These are phyloP conservation scores for Tortrix viridana DNA, from an alignment of 2,888 invertebrate genomes.

Conservation along the genomic window DNA sequence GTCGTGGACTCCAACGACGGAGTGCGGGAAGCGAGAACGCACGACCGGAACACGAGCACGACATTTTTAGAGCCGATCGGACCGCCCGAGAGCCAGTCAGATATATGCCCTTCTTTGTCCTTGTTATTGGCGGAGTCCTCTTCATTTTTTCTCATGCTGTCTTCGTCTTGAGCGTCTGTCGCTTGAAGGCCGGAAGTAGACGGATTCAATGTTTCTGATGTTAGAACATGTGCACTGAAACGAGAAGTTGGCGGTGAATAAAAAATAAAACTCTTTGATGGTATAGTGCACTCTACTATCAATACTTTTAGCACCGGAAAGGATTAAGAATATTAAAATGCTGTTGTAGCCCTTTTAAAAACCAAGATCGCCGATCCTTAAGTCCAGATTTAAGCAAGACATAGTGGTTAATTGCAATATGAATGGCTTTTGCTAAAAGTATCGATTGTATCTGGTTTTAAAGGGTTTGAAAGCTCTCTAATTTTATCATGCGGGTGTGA, in stretches of 20 bases:
- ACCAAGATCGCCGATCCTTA: no score
- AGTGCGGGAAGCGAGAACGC: slow-evolving; percentile 81
- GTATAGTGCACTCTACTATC: neutral
- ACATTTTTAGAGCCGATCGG: slow-evolving; percentile 86
- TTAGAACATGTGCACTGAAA: slow-evolving; percentile 79
- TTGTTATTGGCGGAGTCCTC: slow-evolving; percentile 59
- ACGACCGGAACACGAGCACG: slow-evolving; percentile 87
- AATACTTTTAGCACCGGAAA: neutral
- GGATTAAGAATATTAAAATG: neutral
- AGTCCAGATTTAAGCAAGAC: no score
- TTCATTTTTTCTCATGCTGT: slow-evolving; percentile 76
- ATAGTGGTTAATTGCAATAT: no score
- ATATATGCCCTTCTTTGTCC: slow-evolving; percentile 63
- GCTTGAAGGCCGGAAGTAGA: slow-evolving; percentile 76
- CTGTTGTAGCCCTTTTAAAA: no score
- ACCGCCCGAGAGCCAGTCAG: slow-evolving; percentile 85
- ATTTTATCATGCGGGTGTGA: no score
- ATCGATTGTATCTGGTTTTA: neutral
- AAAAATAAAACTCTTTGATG: neutral
- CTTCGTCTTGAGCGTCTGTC: slow-evolving; percentile 51
- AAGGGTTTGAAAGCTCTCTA: neutral
- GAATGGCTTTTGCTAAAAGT: no score
- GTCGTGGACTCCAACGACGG: slow-evolving; percentile 77
- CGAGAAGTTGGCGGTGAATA: slow-evolving; percentile 19
- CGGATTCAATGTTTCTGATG: slow-evolving; percentile 73